A percentile compares a stretch with the other conserved stretches of the same genome.
Evolutionary conservation across 30 jellyfish, hydroid and myxozoan species (phyloP).

Genomic region (Hydra vulgaris): DNA sequence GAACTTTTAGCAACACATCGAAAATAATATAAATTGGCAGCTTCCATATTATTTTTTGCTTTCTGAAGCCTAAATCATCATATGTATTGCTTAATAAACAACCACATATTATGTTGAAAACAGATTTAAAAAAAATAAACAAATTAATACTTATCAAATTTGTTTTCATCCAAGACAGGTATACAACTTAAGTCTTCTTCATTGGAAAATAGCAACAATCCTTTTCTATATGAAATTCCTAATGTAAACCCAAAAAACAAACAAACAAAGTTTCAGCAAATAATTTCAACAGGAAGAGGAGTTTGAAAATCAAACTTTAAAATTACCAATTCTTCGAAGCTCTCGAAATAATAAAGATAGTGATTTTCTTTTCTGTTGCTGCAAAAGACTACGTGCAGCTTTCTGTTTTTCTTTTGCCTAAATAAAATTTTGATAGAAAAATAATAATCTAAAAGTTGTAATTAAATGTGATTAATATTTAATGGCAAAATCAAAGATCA

Average conservation of each 20-base stretch:
- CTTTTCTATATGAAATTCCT: constrained; percentile 87
- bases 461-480: not conserved
- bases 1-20: constrained; percentile 52
- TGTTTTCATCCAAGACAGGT: constrained; percentile 7
- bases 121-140: too few relatives aligned
- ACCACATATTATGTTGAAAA: too few relatives aligned
- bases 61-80: not conserved
- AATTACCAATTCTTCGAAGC: constrained; percentile 52
- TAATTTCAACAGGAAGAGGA: too few relatives aligned
- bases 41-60: not conserved
- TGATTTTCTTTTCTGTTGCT: constrained; percentile 54
- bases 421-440: not conserved
- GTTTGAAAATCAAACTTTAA: not conserved
- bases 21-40: constrained; percentile 38
- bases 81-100: too few relatives aligned
- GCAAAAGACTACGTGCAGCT: constrained; percentile 51
- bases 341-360: constrained; percentile 53
- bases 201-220: constrained; percentile 5
- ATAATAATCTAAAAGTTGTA: not conserved
- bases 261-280: not conserved
- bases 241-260: not conserved
- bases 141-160: not conserved
- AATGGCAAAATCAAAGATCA: not conserved
- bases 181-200: not conserved
- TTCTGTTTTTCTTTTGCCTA: constrained; percentile 66